Conservation (phyloP, 35 echinoderm and acorn worm genomes). For the Lytechinus variegatus region DNA sequence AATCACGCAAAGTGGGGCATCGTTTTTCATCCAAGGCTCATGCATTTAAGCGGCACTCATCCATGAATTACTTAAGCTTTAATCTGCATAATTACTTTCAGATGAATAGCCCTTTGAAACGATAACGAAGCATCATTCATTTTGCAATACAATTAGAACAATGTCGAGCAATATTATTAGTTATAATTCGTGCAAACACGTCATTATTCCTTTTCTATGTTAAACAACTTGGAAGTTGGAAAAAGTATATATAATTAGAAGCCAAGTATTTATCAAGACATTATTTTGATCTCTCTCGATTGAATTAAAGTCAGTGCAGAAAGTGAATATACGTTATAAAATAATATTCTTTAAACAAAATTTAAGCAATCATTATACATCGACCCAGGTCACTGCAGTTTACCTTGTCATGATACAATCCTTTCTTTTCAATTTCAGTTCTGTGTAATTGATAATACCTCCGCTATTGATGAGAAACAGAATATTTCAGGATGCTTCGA, state of each 20-base stretch:
- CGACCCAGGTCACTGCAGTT: neutral
- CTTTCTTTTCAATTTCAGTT: neutral
- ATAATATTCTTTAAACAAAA: too few relatives aligned
- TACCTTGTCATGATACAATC: neutral
- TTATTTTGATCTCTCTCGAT: too few relatives aligned
- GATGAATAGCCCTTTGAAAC: neutral
- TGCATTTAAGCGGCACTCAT: neutral
- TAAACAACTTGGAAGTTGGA: too few relatives aligned
- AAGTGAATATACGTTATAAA: too few relatives aligned
- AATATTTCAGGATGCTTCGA: neutral
- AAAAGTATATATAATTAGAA: too few relatives aligned
- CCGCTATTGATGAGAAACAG: neutral
- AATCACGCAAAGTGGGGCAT: neutral
- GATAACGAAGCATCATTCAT: neutral
- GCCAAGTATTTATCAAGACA: too few relatives aligned
- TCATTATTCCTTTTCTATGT: neutral
- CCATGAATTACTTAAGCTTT: neutral
- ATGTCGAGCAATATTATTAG: neutral
- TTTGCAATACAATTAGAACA: neutral
- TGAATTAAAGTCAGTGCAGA: too few relatives aligned
- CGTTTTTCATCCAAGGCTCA: neutral
- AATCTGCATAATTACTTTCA: neutral
- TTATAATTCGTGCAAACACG: neutral
- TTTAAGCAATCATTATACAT: neutral
- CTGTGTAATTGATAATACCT: neutral